Conservation (phyloP, 2,797 vertebrate genomes). For the Pseudochromis fuscus region DNA sequence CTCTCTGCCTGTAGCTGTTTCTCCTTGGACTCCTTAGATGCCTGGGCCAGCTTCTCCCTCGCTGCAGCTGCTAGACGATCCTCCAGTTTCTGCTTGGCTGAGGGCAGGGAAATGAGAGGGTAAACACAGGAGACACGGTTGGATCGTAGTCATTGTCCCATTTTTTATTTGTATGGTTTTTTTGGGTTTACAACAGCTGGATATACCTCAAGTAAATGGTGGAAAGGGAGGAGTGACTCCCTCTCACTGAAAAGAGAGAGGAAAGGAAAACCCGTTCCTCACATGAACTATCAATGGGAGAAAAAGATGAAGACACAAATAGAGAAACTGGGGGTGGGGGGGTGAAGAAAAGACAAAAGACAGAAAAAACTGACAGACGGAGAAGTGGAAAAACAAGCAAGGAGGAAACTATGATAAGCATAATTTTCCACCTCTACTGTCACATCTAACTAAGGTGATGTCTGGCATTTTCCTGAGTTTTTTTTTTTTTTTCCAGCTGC, state of each 20-base stretch:
- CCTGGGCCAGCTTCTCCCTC: slow-evolving; percentile 97
- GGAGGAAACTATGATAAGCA: neutral
- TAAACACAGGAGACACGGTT: slow-evolving; percentile 35
- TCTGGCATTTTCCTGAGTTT: slow-evolving; percentile 28
- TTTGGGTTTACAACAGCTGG: slow-evolving; percentile 2
- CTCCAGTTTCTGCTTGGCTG: slow-evolving; percentile 98
- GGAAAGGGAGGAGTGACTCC: neutral
- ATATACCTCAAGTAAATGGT: neutral
- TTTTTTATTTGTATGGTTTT: too few relatives aligned
- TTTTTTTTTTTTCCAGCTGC: too few relatives aligned
- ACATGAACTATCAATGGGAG: neutral
- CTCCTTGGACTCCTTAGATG: slow-evolving; percentile 98
- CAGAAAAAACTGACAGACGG: neutral
- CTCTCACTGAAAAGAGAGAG: slow-evolving; percentile 2
- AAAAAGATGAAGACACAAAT: neutral
- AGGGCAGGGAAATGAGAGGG: slow-evolving; percentile 37
- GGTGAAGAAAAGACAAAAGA: neutral
- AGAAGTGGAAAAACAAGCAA: slow-evolving; percentile 7
- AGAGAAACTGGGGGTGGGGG: neutral
- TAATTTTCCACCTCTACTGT: slow-evolving; percentile 22
- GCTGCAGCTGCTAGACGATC: slow-evolving; percentile 96
- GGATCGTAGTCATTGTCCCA: slow-evolving; percentile 9
- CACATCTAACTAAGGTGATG: slow-evolving; percentile 20
- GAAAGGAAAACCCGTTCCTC: slow-evolving; percentile 1
- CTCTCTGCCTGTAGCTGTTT: slow-evolving; percentile 98